Conservation (phyloP, 2,113 vertebrate genomes). For the Alexandromys fortis region DNA sequence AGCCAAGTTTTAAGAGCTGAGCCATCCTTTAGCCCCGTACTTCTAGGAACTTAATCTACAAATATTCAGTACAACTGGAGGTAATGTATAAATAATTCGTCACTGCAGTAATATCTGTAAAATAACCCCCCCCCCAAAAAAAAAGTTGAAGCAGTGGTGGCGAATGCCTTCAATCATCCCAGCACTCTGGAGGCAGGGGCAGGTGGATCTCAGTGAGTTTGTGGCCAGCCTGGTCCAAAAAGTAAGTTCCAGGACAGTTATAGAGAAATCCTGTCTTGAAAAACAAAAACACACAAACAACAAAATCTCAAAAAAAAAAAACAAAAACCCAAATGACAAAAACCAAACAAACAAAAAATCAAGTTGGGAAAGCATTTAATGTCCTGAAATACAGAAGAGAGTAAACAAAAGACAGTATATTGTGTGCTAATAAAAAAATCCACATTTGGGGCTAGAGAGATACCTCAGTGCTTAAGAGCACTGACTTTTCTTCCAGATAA, state of each 20-base stretch:
- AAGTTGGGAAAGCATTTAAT: not conserved
- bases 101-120: not conserved
- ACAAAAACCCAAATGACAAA: too few relatives aligned
- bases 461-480: not conserved
- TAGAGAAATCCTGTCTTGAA: too few relatives aligned
- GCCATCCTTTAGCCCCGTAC: not conserved
- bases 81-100: not conserved
- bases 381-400: not conserved
- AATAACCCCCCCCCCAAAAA: not conserved
- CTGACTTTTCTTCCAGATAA: not conserved
- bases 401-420: not conserved
- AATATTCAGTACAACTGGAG: not conserved
- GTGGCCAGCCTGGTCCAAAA: too few relatives aligned
- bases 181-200: too few relatives aligned
- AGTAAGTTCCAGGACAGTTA: too few relatives aligned
- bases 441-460: not conserved
- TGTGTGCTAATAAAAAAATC: not conserved
- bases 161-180: too few relatives aligned
- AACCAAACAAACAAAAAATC: too few relatives aligned
- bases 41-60: not conserved
- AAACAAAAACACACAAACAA: too few relatives aligned
- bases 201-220: too few relatives aligned
- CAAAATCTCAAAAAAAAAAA: too few relatives aligned
- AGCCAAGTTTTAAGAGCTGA: not conserved
- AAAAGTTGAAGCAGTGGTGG: too few relatives aligned